Percentiles rank a stretch among this genome's conserved stretches.
phyloP scores from a whole-genome alignment of 2,113 vertebrate species.

The Cinclus cinclus region DNA sequence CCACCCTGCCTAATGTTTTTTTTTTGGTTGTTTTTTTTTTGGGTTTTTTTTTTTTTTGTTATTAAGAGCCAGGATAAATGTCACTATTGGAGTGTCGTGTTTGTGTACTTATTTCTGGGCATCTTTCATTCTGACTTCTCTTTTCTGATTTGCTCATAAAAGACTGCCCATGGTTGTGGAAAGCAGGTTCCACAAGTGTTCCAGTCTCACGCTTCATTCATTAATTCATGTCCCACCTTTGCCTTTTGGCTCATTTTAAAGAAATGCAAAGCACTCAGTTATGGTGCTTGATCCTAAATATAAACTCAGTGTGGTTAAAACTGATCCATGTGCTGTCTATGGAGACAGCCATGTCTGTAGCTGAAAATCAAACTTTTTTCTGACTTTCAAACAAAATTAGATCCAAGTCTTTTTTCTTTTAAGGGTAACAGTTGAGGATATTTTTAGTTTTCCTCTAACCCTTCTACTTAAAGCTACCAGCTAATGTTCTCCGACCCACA shows the following conservation, averaged over 20 bases:
- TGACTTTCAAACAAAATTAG: background rate
- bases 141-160: background rate
- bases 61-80: background rate
- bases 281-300: background rate
- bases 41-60: background rate
- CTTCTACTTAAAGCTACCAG: background rate
- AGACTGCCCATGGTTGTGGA: background rate
- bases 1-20: accelerated
- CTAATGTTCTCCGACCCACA: background rate
- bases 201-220: background rate
- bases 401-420: background rate
- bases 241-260: background rate
- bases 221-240: background rate
- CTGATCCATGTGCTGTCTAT: background rate
- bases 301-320: background rate
- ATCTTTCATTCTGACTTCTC: background rate
- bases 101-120: background rate
- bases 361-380: background rate
- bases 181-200: background rate
- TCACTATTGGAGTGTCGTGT: background rate
- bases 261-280: background rate
- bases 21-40: too few species aligned
- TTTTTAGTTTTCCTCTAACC: background rate
- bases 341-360: background rate
- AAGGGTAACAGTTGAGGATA: background rate